phyloP scores from a whole-genome alignment of 2,113 vertebrate species.

The Tor tambroides region DNA sequence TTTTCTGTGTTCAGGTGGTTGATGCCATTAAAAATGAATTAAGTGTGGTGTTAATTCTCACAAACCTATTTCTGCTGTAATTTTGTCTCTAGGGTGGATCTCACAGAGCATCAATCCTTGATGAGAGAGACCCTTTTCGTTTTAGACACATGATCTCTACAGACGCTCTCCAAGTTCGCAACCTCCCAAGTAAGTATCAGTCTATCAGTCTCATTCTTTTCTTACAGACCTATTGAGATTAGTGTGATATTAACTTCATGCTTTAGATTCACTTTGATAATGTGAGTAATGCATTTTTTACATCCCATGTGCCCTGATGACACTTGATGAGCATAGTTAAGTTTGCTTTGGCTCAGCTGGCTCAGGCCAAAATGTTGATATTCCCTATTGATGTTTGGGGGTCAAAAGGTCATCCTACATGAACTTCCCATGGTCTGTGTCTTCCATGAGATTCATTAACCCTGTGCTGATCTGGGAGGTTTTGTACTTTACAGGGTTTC shows the following conservation, averaged over 20 bases:
- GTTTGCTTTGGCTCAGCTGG: neutral
- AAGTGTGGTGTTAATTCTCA: neutral
- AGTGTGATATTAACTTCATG: neutral
- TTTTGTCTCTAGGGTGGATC: slow-evolving; percentile 82
- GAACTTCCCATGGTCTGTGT: neutral
- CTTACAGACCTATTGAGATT: neutral
- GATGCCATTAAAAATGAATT: neutral
- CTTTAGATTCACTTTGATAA: neutral
- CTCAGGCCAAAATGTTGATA: neutral
- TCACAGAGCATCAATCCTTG: slow-evolving; percentile 84
- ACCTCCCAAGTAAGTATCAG: slow-evolving; percentile 77
- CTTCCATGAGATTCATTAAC: neutral
- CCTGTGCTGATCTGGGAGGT: neutral
- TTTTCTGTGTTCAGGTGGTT: neutral
- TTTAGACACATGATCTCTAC: slow-evolving; percentile 97
- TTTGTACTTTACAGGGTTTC: slow-evolving; percentile 20
- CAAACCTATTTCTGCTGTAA: neutral
- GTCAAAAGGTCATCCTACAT: neutral
- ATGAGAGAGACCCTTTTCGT: slow-evolving; percentile 92
- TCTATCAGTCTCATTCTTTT: neutral
- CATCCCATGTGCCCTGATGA: neutral
- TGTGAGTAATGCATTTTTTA: neutral
- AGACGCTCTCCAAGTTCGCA: slow-evolving; percentile 89
- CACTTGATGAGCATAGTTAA: neutral
- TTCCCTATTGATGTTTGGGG: neutral